phyloP scores from a whole-genome alignment of 1,140 invertebrate species.

The Caenorhabditis inopinata region DNA sequence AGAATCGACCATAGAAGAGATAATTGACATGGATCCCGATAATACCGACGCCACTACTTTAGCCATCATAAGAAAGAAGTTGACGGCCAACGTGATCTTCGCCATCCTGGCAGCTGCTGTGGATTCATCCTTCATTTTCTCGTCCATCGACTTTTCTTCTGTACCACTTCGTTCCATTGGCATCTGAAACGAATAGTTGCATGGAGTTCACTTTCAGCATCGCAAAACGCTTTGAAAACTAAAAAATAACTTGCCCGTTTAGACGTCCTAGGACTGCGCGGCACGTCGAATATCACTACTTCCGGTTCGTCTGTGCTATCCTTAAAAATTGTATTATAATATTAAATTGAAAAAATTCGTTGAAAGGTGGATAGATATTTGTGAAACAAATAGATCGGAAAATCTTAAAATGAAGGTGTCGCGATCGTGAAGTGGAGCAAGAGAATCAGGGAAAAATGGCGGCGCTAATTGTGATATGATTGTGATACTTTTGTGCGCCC shows the following conservation, averaged over 20 bases:
- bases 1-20: slow-evolving; percentile 69
- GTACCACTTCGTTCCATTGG: not conserved
- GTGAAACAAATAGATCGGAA: slow-evolving; percentile 24
- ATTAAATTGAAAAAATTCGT: too few species aligned
- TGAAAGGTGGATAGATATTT: not conserved
- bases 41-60: slow-evolving; percentile 68
- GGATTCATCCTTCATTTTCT: slow-evolving; percentile 11
- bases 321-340: too few species aligned
- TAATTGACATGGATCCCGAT: slow-evolving; percentile 69
- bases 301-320: slow-evolving; percentile 29
- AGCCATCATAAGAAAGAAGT: slow-evolving; percentile 64
- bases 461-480: too few species aligned
- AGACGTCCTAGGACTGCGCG: slow-evolving; percentile 7
- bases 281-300: slow-evolving; percentile 25
- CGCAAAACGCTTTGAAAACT: too few species aligned
- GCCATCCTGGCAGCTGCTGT: slow-evolving; percentile 47
- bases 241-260: not conserved
- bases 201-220: too few species aligned
- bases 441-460: too few species aligned
- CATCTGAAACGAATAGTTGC: not conserved
- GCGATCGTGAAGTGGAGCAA: too few species aligned
- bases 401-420: too few species aligned
- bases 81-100: slow-evolving; percentile 57
- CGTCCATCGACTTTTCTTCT: not conserved
- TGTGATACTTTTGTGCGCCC: too few species aligned